These are phyloP conservation scores for Oophaga pumilio DNA, from an alignment of 2,113 vertebrate species.

Conservation along the genomic window DNA sequence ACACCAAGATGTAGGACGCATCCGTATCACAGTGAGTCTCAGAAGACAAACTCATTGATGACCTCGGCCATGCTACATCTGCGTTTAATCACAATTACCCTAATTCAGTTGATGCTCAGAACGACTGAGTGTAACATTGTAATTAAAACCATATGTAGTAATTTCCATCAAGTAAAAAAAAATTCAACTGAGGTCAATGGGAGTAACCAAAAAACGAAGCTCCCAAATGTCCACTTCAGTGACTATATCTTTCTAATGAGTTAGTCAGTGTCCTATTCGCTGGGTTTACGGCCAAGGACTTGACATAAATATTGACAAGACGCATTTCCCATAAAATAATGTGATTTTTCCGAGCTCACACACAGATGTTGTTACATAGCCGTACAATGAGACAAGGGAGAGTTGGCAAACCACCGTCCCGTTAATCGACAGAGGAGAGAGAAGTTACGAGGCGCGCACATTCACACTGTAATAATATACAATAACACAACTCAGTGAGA, in stretches of 20 bases:
- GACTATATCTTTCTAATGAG: background rate
- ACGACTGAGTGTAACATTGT: background rate
- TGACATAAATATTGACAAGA: background rate
- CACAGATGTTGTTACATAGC: background rate
- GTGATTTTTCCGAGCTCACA: background rate
- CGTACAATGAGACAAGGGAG: background rate
- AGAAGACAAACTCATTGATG: background rate
- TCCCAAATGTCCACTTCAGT: constrained; percentile 13
- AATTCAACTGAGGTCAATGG: constrained; percentile 43
- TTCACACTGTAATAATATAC: background rate
- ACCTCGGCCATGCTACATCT: background rate
- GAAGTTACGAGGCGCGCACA: background rate
- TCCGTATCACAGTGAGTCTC: background rate
- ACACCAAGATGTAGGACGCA: no score
- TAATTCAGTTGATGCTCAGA: background rate
- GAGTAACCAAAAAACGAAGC: constrained; percentile 8
- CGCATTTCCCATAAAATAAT: background rate
- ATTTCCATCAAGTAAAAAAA: constrained; percentile 12
- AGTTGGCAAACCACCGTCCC: background rate
- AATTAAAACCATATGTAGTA: constrained; percentile 35
- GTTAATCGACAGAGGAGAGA: background rate
- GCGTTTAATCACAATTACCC: background rate
- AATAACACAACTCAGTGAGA: background rate
- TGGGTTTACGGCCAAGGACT: background rate
- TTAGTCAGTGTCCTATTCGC: background rate